Evolutionary conservation across 1,140 invertebrate species (phyloP), one percentile per base, ranked within the genome.

Genomic region (Antheraea pernyi): DNA sequence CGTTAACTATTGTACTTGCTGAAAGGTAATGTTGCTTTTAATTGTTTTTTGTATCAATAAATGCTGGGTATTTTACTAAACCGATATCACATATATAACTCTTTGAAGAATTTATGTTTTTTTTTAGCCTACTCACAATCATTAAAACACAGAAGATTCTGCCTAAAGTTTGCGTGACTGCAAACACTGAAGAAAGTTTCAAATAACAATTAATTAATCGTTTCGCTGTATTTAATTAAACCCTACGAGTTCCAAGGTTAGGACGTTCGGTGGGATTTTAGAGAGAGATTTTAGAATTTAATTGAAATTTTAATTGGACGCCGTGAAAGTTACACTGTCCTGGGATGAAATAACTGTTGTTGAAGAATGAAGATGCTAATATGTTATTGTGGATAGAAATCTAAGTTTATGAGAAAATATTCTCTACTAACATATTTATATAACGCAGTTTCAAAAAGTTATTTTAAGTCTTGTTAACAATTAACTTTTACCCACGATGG

Each of bases 261-360:
- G 19, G 63, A 68, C 67, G 78, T 72, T 75, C 72, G 67, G 68
- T 70, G 71, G 69, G 67, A 75, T 77, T 79, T 74, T n/a, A n/a
- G 76, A 80, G 77, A 76, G 69, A 67, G 77, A 67, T 78, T 77
- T 75, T 76, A 77, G 66, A 69, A 68, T 75, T 79, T 79, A 80
- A 75, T 76, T 79, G 77, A 78, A 82, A 78, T 78, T 79, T 82
- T 82, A 83, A 83, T 79, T 77, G 72, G 70, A 60, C 60, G 64
- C 58, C 67, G 76, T 37, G 77, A 81, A 79, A 80, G 78, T 39
- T 65, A 19, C 58, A 63, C 59, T n/a, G 65, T 19, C 61, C 53
- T 18, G 42, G 72, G 69, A 69, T 71, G 18, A 46, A 65, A 65
- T 19, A 9, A 48, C 9, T 11, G 0, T 13, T 53, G 16, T 53